Percentiles rank a stretch among this genome's conserved stretches.
Conservation (phyloP, 53 echinoderm and acorn worm genomes). For the Antedon mediterranea region DNA sequence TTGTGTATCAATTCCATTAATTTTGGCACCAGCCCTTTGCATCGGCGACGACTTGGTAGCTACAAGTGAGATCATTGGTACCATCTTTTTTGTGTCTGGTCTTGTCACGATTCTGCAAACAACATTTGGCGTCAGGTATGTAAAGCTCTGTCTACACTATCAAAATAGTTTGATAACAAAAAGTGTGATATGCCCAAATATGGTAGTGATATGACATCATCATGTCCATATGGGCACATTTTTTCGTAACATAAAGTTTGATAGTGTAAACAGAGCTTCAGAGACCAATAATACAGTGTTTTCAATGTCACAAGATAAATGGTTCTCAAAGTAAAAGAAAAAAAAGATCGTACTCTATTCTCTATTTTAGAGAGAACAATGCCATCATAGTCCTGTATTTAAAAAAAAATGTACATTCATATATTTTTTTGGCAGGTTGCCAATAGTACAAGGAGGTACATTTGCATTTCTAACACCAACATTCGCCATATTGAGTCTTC, state of each 20-base stretch:
- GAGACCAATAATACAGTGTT: too few relatives aligned
- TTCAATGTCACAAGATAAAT: too few relatives aligned
- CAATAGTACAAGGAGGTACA: constrained; percentile 75
- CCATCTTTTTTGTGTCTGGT: constrained; percentile 62
- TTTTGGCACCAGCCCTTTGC: constrained; percentile 34
- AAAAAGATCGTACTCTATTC: too few relatives aligned
- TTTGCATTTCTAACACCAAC: constrained; percentile 68
- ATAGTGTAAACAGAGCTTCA: too few relatives aligned
- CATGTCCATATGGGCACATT: too few relatives aligned
- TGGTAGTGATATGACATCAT: too few relatives aligned
- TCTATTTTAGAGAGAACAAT: background rate
- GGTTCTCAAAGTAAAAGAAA: too few relatives aligned
- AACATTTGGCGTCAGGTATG: constrained; percentile 64
- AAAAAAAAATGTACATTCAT: background rate
- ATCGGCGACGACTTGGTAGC: constrained; percentile 24
- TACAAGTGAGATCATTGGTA: constrained; percentile 42
- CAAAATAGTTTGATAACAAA: too few relatives aligned
- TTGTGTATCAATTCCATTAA: constrained; percentile 36
- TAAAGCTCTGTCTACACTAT: too few relatives aligned
- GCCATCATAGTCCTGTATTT: background rate
- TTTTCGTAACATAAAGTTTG: too few relatives aligned
- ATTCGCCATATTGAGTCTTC: constrained; percentile 46
- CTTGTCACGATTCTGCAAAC: constrained; percentile 49
- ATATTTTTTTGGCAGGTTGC: constrained; percentile 25
- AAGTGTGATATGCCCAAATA: too few relatives aligned